These are phyloP conservation scores for Sylvia borin DNA, from an alignment of 2,797 vertebrate species.

Conservation along the genomic window DNA sequence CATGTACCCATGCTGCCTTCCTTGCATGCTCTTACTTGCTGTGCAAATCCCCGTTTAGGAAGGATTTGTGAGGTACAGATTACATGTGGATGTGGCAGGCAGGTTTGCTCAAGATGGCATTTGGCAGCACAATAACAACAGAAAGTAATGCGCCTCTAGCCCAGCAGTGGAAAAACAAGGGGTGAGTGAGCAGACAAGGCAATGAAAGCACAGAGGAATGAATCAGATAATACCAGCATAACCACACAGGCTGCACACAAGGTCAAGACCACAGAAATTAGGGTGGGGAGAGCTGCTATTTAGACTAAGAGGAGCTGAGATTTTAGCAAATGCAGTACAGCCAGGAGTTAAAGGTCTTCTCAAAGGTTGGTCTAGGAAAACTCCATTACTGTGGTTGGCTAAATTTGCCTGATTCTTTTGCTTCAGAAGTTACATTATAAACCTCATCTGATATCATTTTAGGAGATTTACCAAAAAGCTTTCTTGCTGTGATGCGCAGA, in stretches of 20 bases:
- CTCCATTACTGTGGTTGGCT: background rate
- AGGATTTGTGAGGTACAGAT: background rate
- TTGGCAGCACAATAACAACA: background rate
- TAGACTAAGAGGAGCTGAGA: background rate
- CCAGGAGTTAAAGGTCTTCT: background rate
- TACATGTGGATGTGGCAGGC: background rate
- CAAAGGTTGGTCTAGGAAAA: background rate
- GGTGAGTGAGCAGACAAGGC: background rate
- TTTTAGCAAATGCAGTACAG: background rate
- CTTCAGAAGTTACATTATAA: background rate
- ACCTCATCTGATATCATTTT: background rate
- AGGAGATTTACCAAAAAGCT: background rate
- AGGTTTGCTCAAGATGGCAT: background rate
- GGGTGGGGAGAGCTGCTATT: background rate
- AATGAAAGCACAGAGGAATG: background rate
- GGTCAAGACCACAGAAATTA: background rate
- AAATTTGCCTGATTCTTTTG: background rate
- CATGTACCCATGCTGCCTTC: background rate
- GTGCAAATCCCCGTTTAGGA: background rate
- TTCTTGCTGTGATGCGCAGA: background rate
- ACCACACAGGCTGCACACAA: background rate
- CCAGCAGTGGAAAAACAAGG: background rate
- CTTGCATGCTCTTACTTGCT: background rate
- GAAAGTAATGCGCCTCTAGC: background rate
- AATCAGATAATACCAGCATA: background rate